phyloP scores from a whole-genome alignment of 2,113 vertebrate genomes.

The Lampris megalopsis region DNA sequence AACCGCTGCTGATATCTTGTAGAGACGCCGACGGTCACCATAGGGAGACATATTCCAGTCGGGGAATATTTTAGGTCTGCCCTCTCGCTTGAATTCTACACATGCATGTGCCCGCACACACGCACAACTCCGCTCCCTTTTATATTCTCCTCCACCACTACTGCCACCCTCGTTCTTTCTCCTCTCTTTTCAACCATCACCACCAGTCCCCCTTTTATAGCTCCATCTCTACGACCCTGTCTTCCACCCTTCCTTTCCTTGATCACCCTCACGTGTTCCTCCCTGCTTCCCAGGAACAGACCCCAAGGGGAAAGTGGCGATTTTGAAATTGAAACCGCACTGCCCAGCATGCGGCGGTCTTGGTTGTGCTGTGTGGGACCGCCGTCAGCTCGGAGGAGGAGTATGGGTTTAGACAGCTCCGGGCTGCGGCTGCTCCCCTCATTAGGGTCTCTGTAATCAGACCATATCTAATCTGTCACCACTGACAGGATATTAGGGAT shows the following conservation, averaged over 20 bases:
- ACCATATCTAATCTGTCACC: conserved; percentile 53
- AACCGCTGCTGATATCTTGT: conserved; percentile 44
- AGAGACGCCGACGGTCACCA: conserved; percentile 44
- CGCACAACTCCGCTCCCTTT: neutral
- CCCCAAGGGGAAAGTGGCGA: conserved; percentile 14
- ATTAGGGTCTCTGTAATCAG: conserved; percentile 63
- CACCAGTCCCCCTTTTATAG: neutral
- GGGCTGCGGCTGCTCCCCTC: conserved; percentile 50
- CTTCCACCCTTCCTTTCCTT: neutral
- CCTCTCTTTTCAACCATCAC: conserved; percentile 10
- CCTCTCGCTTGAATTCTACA: too few species aligned
- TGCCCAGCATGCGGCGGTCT: conserved; percentile 36
- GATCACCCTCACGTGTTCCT: neutral
- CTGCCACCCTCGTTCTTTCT: conserved; percentile 23
- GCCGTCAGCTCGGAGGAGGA: conserved; percentile 59
- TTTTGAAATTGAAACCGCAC: conserved; percentile 56
- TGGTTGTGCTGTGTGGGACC: conserved; percentile 26
- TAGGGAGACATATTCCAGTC: conserved; percentile 43
- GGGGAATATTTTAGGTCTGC: neutral
- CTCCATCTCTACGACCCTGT: neutral
- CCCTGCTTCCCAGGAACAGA: conserved; percentile 3
- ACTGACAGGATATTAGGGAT: neutral
- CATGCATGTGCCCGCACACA: neutral
- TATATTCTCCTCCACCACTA: neutral
- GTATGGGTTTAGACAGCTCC: conserved; percentile 59